A percentile compares a stretch with the other conserved stretches of the same genome.
Evolutionary conservation across 2,113 vertebrate species (phyloP).

Genomic region (Oostethus manadensis): DNA sequence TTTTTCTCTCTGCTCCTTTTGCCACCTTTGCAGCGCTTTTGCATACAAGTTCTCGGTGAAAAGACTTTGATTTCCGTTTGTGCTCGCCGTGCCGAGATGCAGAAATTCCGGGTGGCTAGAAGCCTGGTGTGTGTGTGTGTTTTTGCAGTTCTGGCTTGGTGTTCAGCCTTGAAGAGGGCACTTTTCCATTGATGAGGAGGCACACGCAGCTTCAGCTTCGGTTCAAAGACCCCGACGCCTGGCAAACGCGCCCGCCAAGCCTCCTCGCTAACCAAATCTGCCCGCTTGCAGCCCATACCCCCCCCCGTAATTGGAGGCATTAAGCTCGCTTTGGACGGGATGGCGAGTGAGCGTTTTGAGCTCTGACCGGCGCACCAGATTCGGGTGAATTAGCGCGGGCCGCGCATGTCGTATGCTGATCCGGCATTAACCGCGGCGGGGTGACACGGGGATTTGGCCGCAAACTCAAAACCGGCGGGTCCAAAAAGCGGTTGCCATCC

Average conservation of each 20-base stretch:
- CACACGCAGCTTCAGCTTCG: slow-evolving; percentile 58
- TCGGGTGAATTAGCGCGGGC: slow-evolving; percentile 9
- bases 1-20: slow-evolving; percentile 23
- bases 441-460: slow-evolving; percentile 37
- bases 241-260: slow-evolving; percentile 70
- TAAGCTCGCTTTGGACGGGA: slow-evolving; percentile 74
- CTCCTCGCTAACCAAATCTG: slow-evolving; percentile 66
- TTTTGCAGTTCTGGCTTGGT: slow-evolving; percentile 54
- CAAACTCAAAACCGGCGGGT: slow-evolving; percentile 31
- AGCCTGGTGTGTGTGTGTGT: slow-evolving; percentile 50
- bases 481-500: slow-evolving; percentile 41
- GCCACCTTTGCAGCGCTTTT: slow-evolving; percentile 33
- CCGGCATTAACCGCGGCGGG: slow-evolving; percentile 46
- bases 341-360: slow-evolving; percentile 64
- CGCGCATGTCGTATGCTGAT: slow-evolving; percentile 33
- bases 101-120: slow-evolving; percentile 47
- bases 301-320: slow-evolving; percentile 72
- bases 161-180: slow-evolving; percentile 57
- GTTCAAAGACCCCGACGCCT: slow-evolving; percentile 73
- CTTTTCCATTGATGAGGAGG: slow-evolving; percentile 70
- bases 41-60: slow-evolving; percentile 52
- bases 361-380: slow-evolving; percentile 60
- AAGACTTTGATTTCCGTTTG: slow-evolving; percentile 62
- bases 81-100: slow-evolving; percentile 50
- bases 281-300: slow-evolving; percentile 60